A percentile compares a stretch with the other conserved stretches of the same genome.
Conservation (phyloP, 2,888 invertebrate genomes). For the Pristionchus mayeri region DNA sequence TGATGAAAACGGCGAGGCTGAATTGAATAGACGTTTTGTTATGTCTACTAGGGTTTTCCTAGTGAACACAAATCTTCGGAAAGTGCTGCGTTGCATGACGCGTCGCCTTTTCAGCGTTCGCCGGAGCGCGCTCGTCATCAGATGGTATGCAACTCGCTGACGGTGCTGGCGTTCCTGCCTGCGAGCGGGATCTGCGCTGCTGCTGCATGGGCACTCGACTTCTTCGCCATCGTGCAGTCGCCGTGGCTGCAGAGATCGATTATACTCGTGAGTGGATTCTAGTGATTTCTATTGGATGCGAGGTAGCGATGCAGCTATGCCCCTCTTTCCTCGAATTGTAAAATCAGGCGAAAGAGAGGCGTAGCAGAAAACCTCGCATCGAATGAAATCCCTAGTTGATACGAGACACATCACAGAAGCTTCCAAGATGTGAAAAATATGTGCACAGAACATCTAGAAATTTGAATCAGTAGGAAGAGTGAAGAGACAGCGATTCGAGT, state of each 20-base stretch:
- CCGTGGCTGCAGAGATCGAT: not conserved
- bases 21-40: too few relatives aligned
- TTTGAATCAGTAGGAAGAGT: too few relatives aligned
- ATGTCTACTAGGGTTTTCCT: too few relatives aligned
- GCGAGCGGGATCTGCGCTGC: not conserved
- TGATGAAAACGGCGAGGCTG: too few relatives aligned
- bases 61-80: too few relatives aligned
- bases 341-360: not conserved
- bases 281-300: not conserved
- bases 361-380: too few relatives aligned
- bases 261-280: not conserved
- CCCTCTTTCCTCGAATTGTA: too few relatives aligned
- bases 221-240: not conserved
- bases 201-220: not conserved
- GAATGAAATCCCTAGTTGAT: too few relatives aligned
- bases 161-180: not conserved
- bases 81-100: too few relatives aligned
- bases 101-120: not conserved
- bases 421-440: too few relatives aligned
- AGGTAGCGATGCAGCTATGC: not conserved
- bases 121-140: slow-evolving; percentile 12
- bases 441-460: too few relatives aligned
- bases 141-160: slow-evolving; percentile 15
- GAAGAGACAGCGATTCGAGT: not conserved
- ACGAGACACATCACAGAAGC: too few relatives aligned